Base-by-base conservation (phyloP, 1,140 invertebrate genomes). In the Cydia pomonella region DNA sequence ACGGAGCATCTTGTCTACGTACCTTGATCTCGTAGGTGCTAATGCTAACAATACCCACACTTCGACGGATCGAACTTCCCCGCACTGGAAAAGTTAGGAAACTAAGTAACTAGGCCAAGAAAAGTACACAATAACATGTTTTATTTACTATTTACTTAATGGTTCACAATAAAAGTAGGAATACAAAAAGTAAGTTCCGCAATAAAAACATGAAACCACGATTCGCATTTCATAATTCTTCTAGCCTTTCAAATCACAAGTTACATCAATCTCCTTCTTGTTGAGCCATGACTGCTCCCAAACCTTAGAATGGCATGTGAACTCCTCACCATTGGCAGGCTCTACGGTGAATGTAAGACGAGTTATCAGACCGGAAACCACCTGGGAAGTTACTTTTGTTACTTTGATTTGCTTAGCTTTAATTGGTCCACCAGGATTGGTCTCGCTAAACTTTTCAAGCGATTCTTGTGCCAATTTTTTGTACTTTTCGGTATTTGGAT, bases 251-350 rank as follows among this genome's bases (percentile, higher is more conserved):
- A 77, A 63, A 44, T 75, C 29, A 79, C 83, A 85, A 6, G 69
- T 72, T 2, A 86, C 80, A 62, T 69, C 38, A 41, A 80, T 81
- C 0, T 82, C 80, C 77, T 79, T 86, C 9, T 78, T 78, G 0
- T 77, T 75, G 5, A 79, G 41, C 83, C 80, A 82, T 9, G 41
- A 3, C 44, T 77, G 76, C 72, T 79, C 79, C 78, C 79, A 85
- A 66, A 88, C 73, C 27, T 77, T 71, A 16, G 87, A 85, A 72
- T 76, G 53, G 41, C 87, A 89, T 9, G 29, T 66, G 25, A 84
- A 74, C 62, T 77, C 66, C 25, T 79, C 73, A 27, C 18, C 64
- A 12, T 76, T 75, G 59, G 50, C 18, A 62, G 23, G 63, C 13
- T 33, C 25, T 5, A 66, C 63, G 16, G 25, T 29, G 23, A 66